phyloP scores from a whole-genome alignment of 2,797 vertebrate species.

The Dipus sagitta region DNA sequence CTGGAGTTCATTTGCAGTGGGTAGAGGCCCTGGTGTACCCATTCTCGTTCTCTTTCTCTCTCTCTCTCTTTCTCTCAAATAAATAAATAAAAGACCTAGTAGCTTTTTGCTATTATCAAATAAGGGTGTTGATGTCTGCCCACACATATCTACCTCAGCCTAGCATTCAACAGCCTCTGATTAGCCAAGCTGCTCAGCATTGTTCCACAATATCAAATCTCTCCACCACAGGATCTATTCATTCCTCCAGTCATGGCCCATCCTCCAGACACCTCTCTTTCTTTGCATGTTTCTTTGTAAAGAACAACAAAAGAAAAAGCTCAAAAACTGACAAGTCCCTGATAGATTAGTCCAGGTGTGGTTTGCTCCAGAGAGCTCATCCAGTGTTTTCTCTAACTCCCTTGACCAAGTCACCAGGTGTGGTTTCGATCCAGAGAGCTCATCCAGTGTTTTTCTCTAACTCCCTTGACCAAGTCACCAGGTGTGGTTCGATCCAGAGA shows the following conservation, averaged over 20 bases:
- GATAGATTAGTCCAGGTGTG: neutral
- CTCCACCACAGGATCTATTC: neutral
- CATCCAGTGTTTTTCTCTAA: too few relatives aligned
- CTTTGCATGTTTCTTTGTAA: neutral
- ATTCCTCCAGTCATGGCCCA: neutral
- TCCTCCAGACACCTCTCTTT: neutral
- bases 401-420: too few relatives aligned
- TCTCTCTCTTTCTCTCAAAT: too few relatives aligned
- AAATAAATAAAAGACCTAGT: slow-evolving; percentile 29
- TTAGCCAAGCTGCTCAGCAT: neutral
- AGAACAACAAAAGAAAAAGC: neutral
- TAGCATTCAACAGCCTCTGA: neutral
- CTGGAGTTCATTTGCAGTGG: too few relatives aligned
- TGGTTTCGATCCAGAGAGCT: too few relatives aligned
- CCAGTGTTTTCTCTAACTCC: too few relatives aligned
- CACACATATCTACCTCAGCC: neutral
- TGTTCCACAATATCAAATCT: neutral
- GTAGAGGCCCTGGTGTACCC: too few relatives aligned
- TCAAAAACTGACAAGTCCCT: neutral
- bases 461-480: too few relatives aligned
- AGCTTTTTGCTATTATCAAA: neutral
- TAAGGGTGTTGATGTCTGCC: neutral
- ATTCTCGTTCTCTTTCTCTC: too few relatives aligned
- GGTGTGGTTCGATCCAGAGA: neutral
- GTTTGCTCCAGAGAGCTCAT: neutral